Percentiles rank a stretch among this genome's conserved stretches.
phyloP scores from a whole-genome alignment of 2,113 vertebrate genomes.

The Nibea coibor region DNA sequence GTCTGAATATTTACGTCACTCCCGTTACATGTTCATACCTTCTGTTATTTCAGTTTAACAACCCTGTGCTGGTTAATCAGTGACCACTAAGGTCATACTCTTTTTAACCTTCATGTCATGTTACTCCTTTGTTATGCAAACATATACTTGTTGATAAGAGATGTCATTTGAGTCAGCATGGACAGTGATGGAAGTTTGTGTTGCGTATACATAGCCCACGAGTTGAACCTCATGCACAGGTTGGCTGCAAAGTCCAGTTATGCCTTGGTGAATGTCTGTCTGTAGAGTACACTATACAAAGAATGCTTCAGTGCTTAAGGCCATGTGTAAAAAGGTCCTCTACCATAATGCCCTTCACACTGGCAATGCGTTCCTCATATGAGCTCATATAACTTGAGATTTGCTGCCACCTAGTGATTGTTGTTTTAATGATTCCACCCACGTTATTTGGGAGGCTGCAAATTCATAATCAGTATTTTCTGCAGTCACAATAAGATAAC shows the following conservation, averaged over 20 bases:
- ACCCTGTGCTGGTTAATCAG: constrained; percentile 32
- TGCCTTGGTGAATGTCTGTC: background rate
- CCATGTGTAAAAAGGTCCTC: background rate
- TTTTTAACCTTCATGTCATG: background rate
- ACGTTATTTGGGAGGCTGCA: background rate
- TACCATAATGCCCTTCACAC: background rate
- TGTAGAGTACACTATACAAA: background rate
- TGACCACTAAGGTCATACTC: background rate
- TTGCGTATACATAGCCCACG: background rate
- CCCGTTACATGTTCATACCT: too few species aligned
- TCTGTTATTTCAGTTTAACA: background rate
- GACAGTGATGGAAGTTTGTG: background rate
- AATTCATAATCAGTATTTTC: background rate
- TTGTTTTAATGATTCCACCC: background rate
- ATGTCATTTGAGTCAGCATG: background rate
- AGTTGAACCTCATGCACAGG: background rate
- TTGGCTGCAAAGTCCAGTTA: too few species aligned
- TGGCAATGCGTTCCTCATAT: background rate
- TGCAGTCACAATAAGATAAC: background rate
- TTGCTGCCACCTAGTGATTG: constrained; percentile 60
- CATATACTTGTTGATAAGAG: constrained; percentile 20
- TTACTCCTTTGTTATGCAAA: constrained; percentile 20
- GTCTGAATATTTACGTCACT: too few species aligned
- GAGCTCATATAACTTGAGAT: constrained; percentile 1
- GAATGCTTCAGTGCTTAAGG: background rate